A percentile compares a stretch with the other conserved stretches of the same genome.
phyloP scores from a whole-genome alignment of 2,797 vertebrate species.

The Danio kyathit region DNA sequence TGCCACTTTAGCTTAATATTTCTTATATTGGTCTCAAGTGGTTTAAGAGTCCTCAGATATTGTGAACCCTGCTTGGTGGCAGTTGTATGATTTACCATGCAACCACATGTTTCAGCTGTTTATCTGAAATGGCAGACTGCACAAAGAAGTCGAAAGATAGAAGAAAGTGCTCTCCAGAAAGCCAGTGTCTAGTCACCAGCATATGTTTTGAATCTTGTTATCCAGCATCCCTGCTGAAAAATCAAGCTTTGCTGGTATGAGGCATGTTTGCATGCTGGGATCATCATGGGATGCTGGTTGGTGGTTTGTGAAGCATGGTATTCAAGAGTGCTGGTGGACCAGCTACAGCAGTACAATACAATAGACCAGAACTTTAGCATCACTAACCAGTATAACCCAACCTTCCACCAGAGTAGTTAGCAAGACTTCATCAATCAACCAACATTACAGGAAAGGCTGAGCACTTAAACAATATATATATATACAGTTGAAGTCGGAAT shows the following conservation, averaged over 20 bases:
- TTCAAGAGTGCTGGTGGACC: too few species aligned
- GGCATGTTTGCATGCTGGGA: too few species aligned
- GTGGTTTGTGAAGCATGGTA: too few species aligned
- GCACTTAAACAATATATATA: too few species aligned
- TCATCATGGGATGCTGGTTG: too few species aligned
- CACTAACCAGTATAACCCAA: too few species aligned
- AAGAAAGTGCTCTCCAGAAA: too few species aligned
- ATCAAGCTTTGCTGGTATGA: too few species aligned
- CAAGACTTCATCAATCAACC: not conserved
- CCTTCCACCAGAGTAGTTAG: not conserved
- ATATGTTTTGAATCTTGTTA: not conserved
- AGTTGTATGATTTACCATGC: not conserved
- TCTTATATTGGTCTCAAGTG: not conserved
- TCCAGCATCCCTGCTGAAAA: not conserved
- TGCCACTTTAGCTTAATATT: not conserved
- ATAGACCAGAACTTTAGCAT: too few species aligned
- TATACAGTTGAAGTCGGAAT: too few species aligned
- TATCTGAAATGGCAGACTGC: not conserved
- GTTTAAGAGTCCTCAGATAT: slow-evolving; percentile 3
- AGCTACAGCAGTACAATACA: too few species aligned
- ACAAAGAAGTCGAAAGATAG: not conserved
- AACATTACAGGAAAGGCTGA: not conserved
- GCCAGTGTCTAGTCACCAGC: not conserved
- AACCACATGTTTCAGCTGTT: not conserved
- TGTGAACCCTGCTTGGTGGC: not conserved